phyloP scores from a whole-genome alignment of 2,888 invertebrate species.

The Falcaria lacertinaria region DNA sequence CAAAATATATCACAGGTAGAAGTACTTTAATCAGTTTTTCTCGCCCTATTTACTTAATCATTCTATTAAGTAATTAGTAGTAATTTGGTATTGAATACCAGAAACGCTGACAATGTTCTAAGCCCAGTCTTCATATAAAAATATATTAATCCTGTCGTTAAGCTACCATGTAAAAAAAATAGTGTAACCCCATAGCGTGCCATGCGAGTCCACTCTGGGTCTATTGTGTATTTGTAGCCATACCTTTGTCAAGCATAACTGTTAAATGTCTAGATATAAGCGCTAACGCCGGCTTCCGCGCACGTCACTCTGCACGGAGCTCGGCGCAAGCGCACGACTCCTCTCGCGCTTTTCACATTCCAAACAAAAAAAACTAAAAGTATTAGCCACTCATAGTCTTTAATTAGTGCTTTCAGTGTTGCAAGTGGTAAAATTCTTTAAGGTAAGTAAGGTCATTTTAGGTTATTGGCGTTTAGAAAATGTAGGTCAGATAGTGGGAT shows the following conservation, averaged over 20 bases:
- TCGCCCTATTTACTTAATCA: too few species aligned
- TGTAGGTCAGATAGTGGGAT: slow-evolving; percentile 47
- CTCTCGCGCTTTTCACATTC: slow-evolving; percentile 48
- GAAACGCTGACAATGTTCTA: too few species aligned
- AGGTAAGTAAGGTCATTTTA: slow-evolving; percentile 33
- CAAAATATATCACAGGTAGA: too few species aligned
- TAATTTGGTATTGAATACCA: too few species aligned
- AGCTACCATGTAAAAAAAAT: not conserved
- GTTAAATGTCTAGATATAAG: slow-evolving; percentile 73
- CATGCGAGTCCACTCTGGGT: slow-evolving; percentile 38
- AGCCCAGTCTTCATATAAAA: too few species aligned
- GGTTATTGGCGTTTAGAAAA: slow-evolving; percentile 39
- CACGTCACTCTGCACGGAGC: slow-evolving; percentile 67
- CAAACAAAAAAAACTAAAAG: slow-evolving; percentile 24
- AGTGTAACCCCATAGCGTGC: slow-evolving; percentile 19
- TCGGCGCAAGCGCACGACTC: slow-evolving; percentile 49
- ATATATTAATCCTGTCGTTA: too few species aligned
- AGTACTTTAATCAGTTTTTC: too few species aligned
- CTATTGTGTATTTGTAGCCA: slow-evolving; percentile 51
- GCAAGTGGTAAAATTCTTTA: slow-evolving; percentile 43
- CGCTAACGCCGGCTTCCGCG: slow-evolving; percentile 60
- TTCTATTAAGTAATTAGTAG: too few species aligned
- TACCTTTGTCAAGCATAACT: slow-evolving; percentile 70
- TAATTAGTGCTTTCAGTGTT: slow-evolving; percentile 45
- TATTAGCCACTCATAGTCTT: slow-evolving; percentile 29